Conservation (phyloP, 2,113 vertebrate genomes). For the Ranitomeya variabilis region DNA sequence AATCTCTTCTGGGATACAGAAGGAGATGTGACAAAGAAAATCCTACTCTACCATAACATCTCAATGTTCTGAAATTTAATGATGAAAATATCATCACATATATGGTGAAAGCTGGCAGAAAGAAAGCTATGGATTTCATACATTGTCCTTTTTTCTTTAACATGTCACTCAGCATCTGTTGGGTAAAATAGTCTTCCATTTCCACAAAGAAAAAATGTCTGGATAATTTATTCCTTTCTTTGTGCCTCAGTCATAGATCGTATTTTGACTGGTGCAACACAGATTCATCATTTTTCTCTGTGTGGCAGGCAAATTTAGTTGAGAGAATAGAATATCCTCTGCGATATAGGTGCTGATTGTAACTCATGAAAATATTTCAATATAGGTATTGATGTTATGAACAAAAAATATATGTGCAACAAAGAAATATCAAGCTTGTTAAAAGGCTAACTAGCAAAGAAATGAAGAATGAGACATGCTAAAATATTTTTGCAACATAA, state of each 20-base stretch:
- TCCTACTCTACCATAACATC: slow-evolving; percentile 64
- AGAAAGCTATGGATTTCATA: slow-evolving; percentile 72
- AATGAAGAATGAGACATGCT: not conserved
- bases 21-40: slow-evolving; percentile 70
- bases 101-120: slow-evolving; percentile 68
- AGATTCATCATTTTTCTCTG: slow-evolving; percentile 76
- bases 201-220: slow-evolving; percentile 71
- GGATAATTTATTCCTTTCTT: slow-evolving; percentile 70
- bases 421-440: not conserved
- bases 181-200: slow-evolving; percentile 71
- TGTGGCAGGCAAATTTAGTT: slow-evolving; percentile 72
- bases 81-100: slow-evolving; percentile 57
- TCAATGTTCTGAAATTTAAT: slow-evolving; percentile 62
- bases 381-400: not conserved
- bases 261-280: slow-evolving; percentile 76
- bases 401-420: not conserved
- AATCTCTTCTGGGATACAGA: slow-evolving; percentile 64
- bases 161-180: slow-evolving; percentile 77
- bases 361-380: not conserved
- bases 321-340: slow-evolving; percentile 66
- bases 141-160: slow-evolving; percentile 74
- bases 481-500: not conserved
- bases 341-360: not conserved
- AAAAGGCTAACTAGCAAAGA: not conserved
- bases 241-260: slow-evolving; percentile 74